phyloP scores from a whole-genome alignment of 2,888 invertebrate genomes.

The Eumacrocentrus americanus region DNA sequence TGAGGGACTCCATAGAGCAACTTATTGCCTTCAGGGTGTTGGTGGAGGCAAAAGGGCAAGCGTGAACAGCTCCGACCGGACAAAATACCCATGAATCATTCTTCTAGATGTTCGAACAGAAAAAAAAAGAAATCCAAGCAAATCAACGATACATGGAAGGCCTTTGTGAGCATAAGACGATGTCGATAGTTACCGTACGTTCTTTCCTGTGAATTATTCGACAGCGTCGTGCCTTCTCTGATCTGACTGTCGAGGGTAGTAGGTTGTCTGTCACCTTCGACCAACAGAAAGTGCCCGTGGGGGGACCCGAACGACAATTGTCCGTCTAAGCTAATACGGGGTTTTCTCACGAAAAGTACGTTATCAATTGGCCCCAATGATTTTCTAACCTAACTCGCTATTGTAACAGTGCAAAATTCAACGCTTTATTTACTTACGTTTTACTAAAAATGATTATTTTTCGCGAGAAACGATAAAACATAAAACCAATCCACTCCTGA shows the following conservation, averaged over 20 bases:
- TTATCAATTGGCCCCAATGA: background rate
- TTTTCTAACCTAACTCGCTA: constrained; percentile 13
- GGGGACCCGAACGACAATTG: too few species aligned
- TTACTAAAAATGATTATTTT: constrained; percentile 62
- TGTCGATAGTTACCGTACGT: background rate
- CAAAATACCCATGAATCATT: too few species aligned
- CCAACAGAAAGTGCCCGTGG: too few species aligned
- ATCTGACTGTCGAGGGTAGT: constrained; percentile 23
- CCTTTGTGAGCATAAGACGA: too few species aligned
- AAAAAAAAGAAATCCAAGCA: too few species aligned
- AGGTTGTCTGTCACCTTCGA: constrained; percentile 23
- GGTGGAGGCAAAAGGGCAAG: too few species aligned
- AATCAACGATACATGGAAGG: too few species aligned
- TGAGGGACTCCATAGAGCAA: too few species aligned
- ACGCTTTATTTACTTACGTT: constrained; percentile 59
- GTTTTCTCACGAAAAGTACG: constrained; percentile 7
- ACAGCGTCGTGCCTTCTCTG: constrained; percentile 14
- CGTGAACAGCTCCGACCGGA: too few species aligned
- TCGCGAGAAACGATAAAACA: constrained; percentile 73
- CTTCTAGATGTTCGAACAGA: too few species aligned
- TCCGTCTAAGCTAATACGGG: too few species aligned
- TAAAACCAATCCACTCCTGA: constrained; percentile 72
- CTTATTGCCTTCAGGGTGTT: too few species aligned
- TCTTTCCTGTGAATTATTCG: background rate
- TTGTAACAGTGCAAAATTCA: constrained; percentile 32